Conservation (phyloP, 2,888 invertebrate species). For the Oscheius myriophilus region DNA sequence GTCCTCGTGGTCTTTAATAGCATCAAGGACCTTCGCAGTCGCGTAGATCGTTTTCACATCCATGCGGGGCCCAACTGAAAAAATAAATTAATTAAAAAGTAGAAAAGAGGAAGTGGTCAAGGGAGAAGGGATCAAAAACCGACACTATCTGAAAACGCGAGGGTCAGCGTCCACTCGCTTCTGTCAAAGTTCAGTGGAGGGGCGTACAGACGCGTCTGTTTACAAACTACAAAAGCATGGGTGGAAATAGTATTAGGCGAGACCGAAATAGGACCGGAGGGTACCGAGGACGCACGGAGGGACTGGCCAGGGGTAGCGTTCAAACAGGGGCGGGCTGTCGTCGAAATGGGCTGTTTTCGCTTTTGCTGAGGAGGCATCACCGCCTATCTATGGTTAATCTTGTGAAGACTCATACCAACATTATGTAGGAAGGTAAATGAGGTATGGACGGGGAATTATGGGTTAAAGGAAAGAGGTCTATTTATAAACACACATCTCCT, state of each 20-base stretch:
- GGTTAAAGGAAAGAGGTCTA: too few relatives aligned
- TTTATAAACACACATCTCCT: too few relatives aligned
- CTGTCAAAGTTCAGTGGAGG: background rate
- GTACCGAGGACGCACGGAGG: background rate
- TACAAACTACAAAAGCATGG: background rate
- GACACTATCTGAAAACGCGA: background rate
- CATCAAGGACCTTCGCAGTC: conserved; percentile 47
- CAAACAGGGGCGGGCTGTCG: conserved; percentile 19
- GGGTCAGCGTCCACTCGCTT: background rate
- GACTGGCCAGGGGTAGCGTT: conserved; percentile 8
- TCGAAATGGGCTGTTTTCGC: conserved; percentile 28
- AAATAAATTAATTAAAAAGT: background rate
- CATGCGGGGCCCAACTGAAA: conserved; percentile 26
- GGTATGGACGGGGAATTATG: too few relatives aligned
- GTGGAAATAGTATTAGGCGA: background rate
- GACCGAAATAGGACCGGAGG: background rate
- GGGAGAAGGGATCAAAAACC: background rate
- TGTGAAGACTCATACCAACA: too few relatives aligned
- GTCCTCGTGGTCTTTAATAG: conserved; percentile 47
- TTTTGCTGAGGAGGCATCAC: conserved; percentile 1
- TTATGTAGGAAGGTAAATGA: too few relatives aligned
- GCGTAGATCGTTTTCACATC: conserved; percentile 43
- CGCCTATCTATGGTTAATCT: too few relatives aligned
- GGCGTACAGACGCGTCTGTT: too few relatives aligned
- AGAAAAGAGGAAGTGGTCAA: background rate